A percentile compares a stretch with the other conserved stretches of the same genome.
Evolutionary conservation across 2,113 vertebrate species (phyloP).

Genomic region (Pseudorhombus dupliciocellatus): DNA sequence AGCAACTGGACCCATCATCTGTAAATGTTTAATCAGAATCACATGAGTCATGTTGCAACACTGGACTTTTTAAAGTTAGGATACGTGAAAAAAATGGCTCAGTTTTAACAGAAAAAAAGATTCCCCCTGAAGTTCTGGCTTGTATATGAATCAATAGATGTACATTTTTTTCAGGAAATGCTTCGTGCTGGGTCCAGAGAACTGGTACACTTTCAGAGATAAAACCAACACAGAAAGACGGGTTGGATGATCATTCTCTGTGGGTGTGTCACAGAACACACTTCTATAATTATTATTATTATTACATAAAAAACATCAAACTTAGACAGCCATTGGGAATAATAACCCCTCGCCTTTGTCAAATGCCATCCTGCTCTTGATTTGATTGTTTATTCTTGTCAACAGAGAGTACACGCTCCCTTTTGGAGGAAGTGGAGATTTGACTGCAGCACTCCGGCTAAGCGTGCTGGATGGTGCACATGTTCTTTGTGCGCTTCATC

Average conservation of each 20-base stretch:
- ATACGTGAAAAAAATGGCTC: background rate
- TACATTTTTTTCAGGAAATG: too few species aligned
- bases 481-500: constrained; percentile 4
- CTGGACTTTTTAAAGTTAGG: constrained; percentile 5
- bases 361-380: background rate
- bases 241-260: too few species aligned
- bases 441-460: background rate
- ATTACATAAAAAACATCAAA: too few species aligned
- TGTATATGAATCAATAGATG: too few species aligned
- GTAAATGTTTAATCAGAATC: background rate
- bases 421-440: background rate
- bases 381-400: background rate
- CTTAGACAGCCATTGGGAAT: background rate
- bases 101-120: background rate
- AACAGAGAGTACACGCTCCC: background rate
- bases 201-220: too few species aligned
- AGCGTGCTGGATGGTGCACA: background rate
- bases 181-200: too few species aligned
- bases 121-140: background rate
- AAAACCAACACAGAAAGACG: too few species aligned
- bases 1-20: background rate
- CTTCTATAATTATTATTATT: too few species aligned
- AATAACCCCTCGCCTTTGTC: background rate
- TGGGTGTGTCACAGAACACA: too few species aligned
- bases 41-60: constrained; percentile 15